Evolutionary conservation across 2,888 invertebrate genomes (phyloP).

Genomic region (Synanthedon myopaeformis): DNA sequence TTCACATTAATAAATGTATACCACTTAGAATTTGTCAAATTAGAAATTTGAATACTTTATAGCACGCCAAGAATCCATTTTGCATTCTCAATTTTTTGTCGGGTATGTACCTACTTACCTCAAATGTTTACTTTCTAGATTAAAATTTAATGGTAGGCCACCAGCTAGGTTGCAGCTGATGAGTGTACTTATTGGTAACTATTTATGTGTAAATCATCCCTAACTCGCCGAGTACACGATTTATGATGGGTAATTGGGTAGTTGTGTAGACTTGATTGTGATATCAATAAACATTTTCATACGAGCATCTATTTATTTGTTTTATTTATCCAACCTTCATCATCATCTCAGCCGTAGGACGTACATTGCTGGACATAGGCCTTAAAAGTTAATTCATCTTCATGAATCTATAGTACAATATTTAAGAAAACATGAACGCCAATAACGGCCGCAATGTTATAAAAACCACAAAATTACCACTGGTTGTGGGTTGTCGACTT

Average conservation of each 20-base stretch:
- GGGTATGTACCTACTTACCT: slow-evolving; percentile 20
- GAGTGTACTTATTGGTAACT: slow-evolving; percentile 37
- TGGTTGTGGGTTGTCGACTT: too few relatives aligned
- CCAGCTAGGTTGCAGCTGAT: slow-evolving; percentile 16
- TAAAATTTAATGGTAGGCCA: slow-evolving; percentile 10
- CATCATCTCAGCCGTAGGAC: too few relatives aligned
- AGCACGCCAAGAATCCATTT: slow-evolving; percentile 45
- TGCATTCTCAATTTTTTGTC: slow-evolving; percentile 44
- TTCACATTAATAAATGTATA: slow-evolving; percentile 9
- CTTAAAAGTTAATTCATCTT: too few relatives aligned
- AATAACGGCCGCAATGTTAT: too few relatives aligned
- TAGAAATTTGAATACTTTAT: slow-evolving; percentile 32
- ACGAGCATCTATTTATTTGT: slow-evolving; percentile 56
- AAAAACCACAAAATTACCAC: too few relatives aligned
- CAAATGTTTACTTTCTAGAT: slow-evolving; percentile 10
- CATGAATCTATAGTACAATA: too few relatives aligned
- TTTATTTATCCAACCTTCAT: slow-evolving; percentile 19
- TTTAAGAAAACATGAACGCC: too few relatives aligned
- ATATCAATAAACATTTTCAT: slow-evolving; percentile 72
- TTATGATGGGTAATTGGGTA: slow-evolving; percentile 56
- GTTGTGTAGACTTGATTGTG: slow-evolving; percentile 69
- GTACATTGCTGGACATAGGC: too few relatives aligned
- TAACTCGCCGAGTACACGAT: slow-evolving; percentile 51
- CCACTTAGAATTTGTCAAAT: slow-evolving; percentile 2
- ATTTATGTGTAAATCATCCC: slow-evolving; percentile 46